A percentile compares a stretch with the other conserved stretches of the same genome.
Evolutionary conservation across 2,113 vertebrate species (phyloP).

Genomic region (Todiramphus saurophagus): DNA sequence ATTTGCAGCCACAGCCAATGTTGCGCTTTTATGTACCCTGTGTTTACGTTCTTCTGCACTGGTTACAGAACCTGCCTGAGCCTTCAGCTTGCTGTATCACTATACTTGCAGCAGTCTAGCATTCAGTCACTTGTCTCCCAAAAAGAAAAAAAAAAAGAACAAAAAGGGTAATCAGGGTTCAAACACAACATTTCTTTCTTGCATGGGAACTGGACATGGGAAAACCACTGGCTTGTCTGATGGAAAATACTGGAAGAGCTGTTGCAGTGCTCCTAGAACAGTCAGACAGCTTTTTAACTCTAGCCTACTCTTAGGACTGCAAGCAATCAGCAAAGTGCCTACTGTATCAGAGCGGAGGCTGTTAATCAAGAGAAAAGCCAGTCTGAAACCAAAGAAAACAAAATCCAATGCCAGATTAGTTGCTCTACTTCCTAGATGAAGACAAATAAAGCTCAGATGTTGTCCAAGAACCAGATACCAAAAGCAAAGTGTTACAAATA

Average conservation of each 20-base stretch:
- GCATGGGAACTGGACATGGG: neutral
- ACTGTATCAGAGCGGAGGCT: neutral
- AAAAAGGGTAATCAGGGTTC: neutral
- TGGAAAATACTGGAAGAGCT: neutral
- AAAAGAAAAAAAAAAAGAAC: neutral
- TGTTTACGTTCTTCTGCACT: neutral
- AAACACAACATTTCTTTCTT: neutral
- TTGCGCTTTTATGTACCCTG: neutral
- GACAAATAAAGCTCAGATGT: neutral
- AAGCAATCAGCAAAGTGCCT: neutral
- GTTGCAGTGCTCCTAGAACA: neutral
- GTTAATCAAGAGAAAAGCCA: neutral
- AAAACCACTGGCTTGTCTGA: neutral
- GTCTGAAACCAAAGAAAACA: neutral
- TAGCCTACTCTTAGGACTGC: fast-evolving
- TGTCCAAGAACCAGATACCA: neutral
- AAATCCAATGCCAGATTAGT: neutral
- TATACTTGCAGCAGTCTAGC: neutral
- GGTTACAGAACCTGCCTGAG: neutral
- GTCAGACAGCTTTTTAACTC: neutral
- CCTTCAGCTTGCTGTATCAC: neutral
- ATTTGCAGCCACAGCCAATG: fast-evolving
- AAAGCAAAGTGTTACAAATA: neutral
- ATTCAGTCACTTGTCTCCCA: neutral
- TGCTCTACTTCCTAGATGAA: neutral